Conservation (phyloP, 2,113 vertebrate genomes). For the Mola mola region DNA sequence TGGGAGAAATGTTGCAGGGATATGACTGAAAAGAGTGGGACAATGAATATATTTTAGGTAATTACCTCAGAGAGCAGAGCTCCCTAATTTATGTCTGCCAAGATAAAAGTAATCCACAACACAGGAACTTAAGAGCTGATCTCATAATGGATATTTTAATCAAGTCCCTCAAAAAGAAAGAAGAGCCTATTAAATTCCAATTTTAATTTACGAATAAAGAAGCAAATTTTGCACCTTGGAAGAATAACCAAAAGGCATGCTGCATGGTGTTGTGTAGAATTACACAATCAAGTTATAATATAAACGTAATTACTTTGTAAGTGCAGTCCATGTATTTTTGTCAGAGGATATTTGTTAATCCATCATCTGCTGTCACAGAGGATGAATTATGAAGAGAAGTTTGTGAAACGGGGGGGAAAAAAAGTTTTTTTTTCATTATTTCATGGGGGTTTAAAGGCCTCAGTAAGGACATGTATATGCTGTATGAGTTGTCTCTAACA, state of each 20-base stretch:
- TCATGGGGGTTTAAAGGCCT: too few species aligned
- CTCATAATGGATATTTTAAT: constrained; percentile 84
- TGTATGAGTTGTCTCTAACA: constrained; percentile 74
- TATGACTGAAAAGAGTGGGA: constrained; percentile 67
- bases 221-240: constrained; percentile 62
- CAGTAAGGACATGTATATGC: too few species aligned
- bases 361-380: neutral
- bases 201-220: constrained; percentile 81
- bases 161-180: constrained; percentile 76
- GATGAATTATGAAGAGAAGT: constrained; percentile 6
- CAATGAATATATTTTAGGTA: constrained; percentile 80
- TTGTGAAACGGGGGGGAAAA: constrained; percentile 9
- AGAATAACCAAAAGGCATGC: constrained; percentile 67
- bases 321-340: neutral
- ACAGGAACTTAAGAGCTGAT: constrained; percentile 81
- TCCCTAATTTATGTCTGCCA: constrained; percentile 79
- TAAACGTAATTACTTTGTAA: constrained; percentile 29
- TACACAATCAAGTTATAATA: constrained; percentile 19
- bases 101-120: constrained; percentile 84
- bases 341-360: constrained; percentile 1
- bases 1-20: constrained; percentile 65
- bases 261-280: constrained; percentile 59
- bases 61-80: constrained; percentile 79
- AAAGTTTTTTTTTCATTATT: too few species aligned
- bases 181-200: constrained; percentile 79